Evolutionary conservation across 2,797 vertebrate genomes (phyloP), one percentile per base, ranked within the genome.

Genomic region (Falco novaeseelandiae): DNA sequence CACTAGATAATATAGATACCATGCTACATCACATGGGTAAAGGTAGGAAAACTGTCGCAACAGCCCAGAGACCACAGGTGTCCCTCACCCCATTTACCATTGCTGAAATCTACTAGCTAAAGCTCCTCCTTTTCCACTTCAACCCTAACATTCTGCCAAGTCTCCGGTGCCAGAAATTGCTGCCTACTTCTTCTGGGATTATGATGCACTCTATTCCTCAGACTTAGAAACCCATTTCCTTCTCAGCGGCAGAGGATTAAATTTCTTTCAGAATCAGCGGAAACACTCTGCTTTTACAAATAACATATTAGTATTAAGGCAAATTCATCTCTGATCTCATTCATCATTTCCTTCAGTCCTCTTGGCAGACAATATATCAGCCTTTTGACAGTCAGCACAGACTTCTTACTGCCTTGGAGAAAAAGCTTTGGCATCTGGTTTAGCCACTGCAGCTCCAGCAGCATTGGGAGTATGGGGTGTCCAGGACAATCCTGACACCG

Each of bases 281-380:
- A 97, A 97, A 87, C 93, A 89, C 67, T 76, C 62, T 82, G 66
- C 87, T 95, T 57, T 93, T 95, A 95, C 89, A 95, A 94, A 95
- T 70, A 96, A 94, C 1, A 1, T 67, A 91, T 91, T 91, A 95
- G 92, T 52, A 92, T 93, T 94, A 95, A 88, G 78, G 76, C 65
- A 96, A 95, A 97, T 94, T 94, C 17, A 93, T 65, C 88, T 87
- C 93, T 95, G 93, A 93, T 93, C 82, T 93, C 93, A 96, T 97
- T 95, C 87, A 91, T 87, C 87, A 83, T 95, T 90, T 86, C 57
- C 89, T 84, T 94, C 80, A 93, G 76, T 62, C 83, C 76, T 61
- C 55, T 84, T 84, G 72, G 80, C 65, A 82, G 62, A 77, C 49
- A 83, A 93, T 88, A 36, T 25, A 83, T 95, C 89, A 83, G 46